These are phyloP conservation scores for Drosophila lowei DNA, from an alignment of 1,140 invertebrate genomes.

Conservation along the genomic window DNA sequence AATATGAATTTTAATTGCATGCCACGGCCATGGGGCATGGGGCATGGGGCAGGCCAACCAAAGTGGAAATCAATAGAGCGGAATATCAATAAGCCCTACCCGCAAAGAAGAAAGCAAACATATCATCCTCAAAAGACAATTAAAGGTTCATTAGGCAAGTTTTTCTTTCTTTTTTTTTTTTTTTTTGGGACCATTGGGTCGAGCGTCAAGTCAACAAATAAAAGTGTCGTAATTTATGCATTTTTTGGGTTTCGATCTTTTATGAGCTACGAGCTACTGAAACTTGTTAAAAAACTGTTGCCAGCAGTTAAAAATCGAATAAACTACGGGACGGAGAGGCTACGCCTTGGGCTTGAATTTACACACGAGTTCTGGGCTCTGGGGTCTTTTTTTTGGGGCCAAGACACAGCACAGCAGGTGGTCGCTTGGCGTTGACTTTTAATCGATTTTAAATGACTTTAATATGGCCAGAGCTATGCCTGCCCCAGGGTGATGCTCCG, in stretches of 20 bases:
- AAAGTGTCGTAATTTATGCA: conserved; percentile 28
- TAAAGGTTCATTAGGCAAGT: conserved; percentile 63
- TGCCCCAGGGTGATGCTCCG: conserved; percentile 16
- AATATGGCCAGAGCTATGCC: conserved; percentile 27
- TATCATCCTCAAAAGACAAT: conserved; percentile 45
- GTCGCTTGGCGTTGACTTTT: conserved; percentile 62
- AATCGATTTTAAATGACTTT: conserved; percentile 75
- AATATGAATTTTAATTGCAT: conserved; percentile 66
- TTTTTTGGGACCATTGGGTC: conserved; percentile 2
- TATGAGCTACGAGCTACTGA: conserved; percentile 54
- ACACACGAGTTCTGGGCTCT: conserved; percentile 25
- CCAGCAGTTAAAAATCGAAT: conserved; percentile 67
- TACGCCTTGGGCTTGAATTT: conserved; percentile 65
- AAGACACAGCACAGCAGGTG: conserved; percentile 52
- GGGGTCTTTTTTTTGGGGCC: conserved; percentile 11
- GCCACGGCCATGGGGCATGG: background rate
- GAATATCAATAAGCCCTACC: conserved; percentile 35
- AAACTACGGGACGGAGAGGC: conserved; percentile 35
- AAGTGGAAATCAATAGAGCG: conserved; percentile 35
- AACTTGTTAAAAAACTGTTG: conserved; percentile 67
- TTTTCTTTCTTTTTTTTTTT: conserved; percentile 5
- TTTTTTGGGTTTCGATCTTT: conserved; percentile 23
- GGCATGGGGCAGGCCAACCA: conserved; percentile 30
- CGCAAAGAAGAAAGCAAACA: conserved; percentile 29
- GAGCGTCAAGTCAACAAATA: conserved; percentile 16